These are phyloP conservation scores for Sapajus apella DNA, from an alignment of 2,113 vertebrate species.

Conservation along the genomic window DNA sequence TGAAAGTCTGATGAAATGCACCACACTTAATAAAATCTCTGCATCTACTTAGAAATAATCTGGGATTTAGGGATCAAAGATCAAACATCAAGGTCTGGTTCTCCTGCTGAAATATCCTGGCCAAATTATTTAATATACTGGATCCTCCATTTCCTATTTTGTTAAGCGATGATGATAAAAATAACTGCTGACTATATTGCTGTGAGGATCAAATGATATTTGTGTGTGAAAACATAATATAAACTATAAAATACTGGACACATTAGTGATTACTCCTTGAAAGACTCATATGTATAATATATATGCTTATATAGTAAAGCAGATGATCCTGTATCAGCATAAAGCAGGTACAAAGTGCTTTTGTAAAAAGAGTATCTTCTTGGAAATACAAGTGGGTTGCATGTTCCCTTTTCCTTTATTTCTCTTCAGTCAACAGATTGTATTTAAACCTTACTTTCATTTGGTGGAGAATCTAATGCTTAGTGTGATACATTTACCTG, in stretches of 20 bases:
- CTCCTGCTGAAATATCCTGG: neutral
- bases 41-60: slow-evolving; percentile 4
- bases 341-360: neutral
- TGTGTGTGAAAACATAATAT: neutral
- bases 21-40: neutral
- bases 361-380: neutral
- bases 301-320: neutral
- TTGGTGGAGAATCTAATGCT: neutral
- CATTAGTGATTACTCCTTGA: neutral
- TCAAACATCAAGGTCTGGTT: neutral
- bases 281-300: neutral
- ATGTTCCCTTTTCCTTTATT: neutral
- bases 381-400: neutral
- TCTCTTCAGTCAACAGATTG: neutral
- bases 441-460: neutral
- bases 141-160: slow-evolving; percentile 4
- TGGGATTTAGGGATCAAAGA: neutral
- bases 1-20: neutral
- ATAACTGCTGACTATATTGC: neutral
- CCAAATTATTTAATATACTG: neutral
- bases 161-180: neutral
- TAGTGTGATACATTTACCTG: neutral
- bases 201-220: neutral
- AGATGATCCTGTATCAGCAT: neutral
- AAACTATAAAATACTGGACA: neutral